Evolutionary conservation across 2,888 invertebrate species (phyloP).

Genomic region (Drosophila antonietae): DNA sequence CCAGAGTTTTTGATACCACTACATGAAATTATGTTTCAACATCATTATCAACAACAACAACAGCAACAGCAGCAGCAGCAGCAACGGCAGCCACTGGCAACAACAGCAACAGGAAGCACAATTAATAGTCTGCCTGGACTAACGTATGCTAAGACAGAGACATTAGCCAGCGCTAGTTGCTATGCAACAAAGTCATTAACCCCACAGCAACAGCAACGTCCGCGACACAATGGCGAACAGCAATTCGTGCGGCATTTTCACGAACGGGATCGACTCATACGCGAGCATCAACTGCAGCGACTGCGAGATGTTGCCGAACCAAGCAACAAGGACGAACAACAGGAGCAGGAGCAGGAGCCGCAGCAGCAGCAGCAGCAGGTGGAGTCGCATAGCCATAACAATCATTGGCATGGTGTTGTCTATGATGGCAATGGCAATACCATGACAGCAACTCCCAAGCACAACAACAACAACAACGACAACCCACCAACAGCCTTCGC

Average conservation of each 20-base stretch:
- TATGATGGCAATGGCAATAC: constrained; percentile 65
- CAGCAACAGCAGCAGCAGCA: constrained; percentile 37
- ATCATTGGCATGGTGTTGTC: constrained; percentile 77
- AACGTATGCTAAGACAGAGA: constrained; percentile 54
- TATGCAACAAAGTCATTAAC: constrained; percentile 79
- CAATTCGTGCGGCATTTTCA: constrained; percentile 84
- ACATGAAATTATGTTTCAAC: constrained; percentile 79
- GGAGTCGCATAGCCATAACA: constrained; percentile 60
- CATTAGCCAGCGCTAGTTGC: constrained; percentile 46
- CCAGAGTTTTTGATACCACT: constrained; percentile 78
- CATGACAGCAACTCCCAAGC: constrained; percentile 46
- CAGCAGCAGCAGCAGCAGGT: constrained; percentile 32
- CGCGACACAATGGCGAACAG: constrained; percentile 73
- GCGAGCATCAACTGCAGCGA: constrained; percentile 84
- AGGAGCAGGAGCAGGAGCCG: constrained; percentile 13
- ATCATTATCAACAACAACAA: constrained; percentile 70
- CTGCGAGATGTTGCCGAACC: constrained; percentile 52
- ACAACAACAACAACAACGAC: constrained; percentile 19
- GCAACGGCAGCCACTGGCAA: constrained; percentile 48
- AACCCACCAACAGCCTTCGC: constrained; percentile 11
- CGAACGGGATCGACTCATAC: constrained; percentile 85
- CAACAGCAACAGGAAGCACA: constrained; percentile 40
- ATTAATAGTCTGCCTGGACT: constrained; percentile 63
- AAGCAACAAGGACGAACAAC: constrained; percentile 18
- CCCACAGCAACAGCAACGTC: constrained; percentile 56